Evolutionary conservation across 2,888 invertebrate species (phyloP).

Genomic region (Drosophila incognita): DNA sequence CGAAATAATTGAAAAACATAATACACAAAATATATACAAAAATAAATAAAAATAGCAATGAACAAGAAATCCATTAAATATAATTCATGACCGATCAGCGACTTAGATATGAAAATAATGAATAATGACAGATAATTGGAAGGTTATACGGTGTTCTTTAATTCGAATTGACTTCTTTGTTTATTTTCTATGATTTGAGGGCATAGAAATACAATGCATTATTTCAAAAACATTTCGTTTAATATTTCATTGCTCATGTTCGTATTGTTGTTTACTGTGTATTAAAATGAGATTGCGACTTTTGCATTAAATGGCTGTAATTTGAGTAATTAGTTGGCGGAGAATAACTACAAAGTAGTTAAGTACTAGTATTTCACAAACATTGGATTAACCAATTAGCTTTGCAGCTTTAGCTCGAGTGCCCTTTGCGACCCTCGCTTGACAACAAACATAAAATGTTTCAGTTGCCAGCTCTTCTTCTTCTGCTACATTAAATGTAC

Average conservation of each 20-base stretch:
- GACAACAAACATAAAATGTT: constrained; percentile 4
- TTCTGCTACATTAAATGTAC: constrained; percentile 6
- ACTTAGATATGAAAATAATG: not conserved
- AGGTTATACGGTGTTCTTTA: not conserved
- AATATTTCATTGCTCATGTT: not conserved
- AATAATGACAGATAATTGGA: not conserved
- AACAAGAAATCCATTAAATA: not conserved
- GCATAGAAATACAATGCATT: not conserved
- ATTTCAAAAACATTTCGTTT: not conserved
- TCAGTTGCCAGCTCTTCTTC: not conserved
- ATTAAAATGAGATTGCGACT: not conserved
- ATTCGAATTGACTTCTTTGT: not conserved
- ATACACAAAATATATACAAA: not conserved
- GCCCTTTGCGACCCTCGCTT: constrained; percentile 2
- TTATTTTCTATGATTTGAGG: not conserved
- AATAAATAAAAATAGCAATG: no score
- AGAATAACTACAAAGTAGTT: not conserved
- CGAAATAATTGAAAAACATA: not conserved
- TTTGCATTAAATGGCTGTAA: not conserved
- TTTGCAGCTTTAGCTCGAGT: not conserved
- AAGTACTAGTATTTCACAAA: not conserved
- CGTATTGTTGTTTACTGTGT: not conserved
- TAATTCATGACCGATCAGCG: not conserved
- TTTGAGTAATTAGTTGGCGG: not conserved
- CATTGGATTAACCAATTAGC: not conserved